phyloP scores from a whole-genome alignment of 2,888 invertebrate species.

The Morinoia aosen region DNA sequence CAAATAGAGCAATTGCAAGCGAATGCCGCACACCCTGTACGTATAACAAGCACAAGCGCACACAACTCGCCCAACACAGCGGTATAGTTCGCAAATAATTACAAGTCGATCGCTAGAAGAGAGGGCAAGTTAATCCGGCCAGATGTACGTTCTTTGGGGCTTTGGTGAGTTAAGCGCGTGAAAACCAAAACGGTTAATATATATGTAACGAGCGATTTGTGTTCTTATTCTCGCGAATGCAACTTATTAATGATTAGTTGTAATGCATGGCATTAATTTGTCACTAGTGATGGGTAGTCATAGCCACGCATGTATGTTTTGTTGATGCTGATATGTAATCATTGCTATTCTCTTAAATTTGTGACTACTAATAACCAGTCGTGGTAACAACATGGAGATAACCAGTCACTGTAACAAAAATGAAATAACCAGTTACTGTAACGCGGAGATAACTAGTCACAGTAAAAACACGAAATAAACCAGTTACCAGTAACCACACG shows the following conservation, averaged over 20 bases:
- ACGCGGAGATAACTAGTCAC: background rate
- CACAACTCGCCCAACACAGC: background rate
- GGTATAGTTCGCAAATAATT: background rate
- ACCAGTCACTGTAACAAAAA: background rate
- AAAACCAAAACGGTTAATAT: background rate
- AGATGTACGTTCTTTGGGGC: background rate
- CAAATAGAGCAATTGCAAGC: too few relatives aligned
- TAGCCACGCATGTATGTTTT: background rate
- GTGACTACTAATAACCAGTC: background rate
- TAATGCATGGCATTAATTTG: background rate
- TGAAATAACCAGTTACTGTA: background rate
- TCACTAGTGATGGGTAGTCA: background rate
- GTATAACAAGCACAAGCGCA: background rate
- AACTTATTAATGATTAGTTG: background rate
- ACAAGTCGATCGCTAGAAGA: background rate
- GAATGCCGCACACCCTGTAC: background rate
- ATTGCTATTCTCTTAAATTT: background rate
- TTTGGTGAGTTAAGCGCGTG: background rate
- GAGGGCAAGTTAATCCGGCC: background rate
- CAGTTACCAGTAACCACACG: background rate
- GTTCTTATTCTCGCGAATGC: background rate
- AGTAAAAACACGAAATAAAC: too few relatives aligned
- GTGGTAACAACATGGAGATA: background rate
- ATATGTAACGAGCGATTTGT: background rate
- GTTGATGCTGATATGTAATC: background rate